Evolutionary conservation across 2,888 invertebrate species (phyloP).

Genomic region (Phortica okadai): DNA sequence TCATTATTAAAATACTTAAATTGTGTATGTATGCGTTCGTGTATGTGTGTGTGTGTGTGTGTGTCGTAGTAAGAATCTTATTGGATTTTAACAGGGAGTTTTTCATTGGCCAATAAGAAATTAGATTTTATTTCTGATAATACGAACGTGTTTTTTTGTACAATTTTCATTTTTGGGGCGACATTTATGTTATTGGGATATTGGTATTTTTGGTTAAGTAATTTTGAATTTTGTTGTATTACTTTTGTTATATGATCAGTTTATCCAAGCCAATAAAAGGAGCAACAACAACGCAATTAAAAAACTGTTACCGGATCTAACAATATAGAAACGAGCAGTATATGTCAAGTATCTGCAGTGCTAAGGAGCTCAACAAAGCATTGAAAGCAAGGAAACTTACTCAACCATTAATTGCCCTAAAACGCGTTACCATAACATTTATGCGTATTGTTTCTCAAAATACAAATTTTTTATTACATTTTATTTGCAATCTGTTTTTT

Average conservation of each 20-base stretch:
- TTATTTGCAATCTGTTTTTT: neutral
- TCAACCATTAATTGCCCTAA: constrained; percentile 20
- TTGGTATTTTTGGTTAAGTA: no score
- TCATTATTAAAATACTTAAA: constrained; percentile 45
- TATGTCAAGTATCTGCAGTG: neutral
- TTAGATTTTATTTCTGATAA: neutral
- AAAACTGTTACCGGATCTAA: constrained; percentile 32
- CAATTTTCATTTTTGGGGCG: neutral
- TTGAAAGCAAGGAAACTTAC: constrained; percentile 5
- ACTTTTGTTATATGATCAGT: no score
- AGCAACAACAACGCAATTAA: neutral
- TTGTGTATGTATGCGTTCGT: constrained; percentile 37
- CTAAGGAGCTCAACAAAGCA: neutral
- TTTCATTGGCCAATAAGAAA: constrained; percentile 54
- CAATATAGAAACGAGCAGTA: constrained; percentile 3
- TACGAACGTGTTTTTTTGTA: neutral
- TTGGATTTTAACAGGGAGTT: constrained; percentile 45
- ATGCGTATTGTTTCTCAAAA: neutral
- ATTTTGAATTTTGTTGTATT: no score
- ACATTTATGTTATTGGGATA: no score
- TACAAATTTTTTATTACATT: neutral
- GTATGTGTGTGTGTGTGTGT: constrained; percentile 42
- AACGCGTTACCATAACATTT: constrained; percentile 8
- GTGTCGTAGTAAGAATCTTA: constrained; percentile 43
- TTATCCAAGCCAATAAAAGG: neutral